phyloP scores from a whole-genome alignment of 1,140 invertebrate genomes.

The Hyles euphorbiae region DNA sequence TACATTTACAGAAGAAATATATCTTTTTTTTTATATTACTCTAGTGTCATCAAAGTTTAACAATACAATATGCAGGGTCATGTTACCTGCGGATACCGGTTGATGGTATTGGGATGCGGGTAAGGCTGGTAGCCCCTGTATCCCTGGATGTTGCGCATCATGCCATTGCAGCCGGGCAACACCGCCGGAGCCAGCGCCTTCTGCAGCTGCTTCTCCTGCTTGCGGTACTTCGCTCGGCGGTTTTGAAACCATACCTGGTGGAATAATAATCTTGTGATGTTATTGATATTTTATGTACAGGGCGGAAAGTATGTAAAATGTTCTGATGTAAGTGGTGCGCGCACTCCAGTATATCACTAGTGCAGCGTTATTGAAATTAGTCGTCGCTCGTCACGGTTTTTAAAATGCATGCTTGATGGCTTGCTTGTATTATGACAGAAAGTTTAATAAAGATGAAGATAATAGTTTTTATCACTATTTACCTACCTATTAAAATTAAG shows the following conservation, averaged over 20 bases:
- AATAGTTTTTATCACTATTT: not conserved
- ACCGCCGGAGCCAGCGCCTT: slow-evolving; percentile 94
- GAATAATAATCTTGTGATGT: slow-evolving; percentile 11
- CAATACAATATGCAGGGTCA: slow-evolving; percentile 3
- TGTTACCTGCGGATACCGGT: slow-evolving; percentile 94
- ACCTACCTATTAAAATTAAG: no score
- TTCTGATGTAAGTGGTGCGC: no score
- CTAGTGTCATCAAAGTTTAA: not conserved
- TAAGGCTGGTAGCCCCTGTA: slow-evolving; percentile 94
- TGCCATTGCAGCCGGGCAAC: slow-evolving; percentile 94
- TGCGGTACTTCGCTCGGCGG: slow-evolving; percentile 96
- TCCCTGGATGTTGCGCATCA: slow-evolving; percentile 98
- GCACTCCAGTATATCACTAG: no score
- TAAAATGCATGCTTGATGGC: not conserved
- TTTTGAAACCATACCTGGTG: slow-evolving; percentile 97
- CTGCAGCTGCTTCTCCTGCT: slow-evolving; percentile 98
- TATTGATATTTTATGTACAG: not conserved
- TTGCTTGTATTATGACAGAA: no score
- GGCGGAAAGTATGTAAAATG: no score
- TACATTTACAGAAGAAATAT: no score
- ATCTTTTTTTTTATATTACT: no score
- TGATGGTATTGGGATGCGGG: slow-evolving; percentile 93
- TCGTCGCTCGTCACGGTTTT: not conserved
- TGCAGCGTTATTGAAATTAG: no score
- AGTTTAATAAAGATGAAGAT: no score